These are phyloP conservation scores for Scomber scombrus DNA, from an alignment of 2,113 vertebrate genomes.

Conservation along the genomic window DNA sequence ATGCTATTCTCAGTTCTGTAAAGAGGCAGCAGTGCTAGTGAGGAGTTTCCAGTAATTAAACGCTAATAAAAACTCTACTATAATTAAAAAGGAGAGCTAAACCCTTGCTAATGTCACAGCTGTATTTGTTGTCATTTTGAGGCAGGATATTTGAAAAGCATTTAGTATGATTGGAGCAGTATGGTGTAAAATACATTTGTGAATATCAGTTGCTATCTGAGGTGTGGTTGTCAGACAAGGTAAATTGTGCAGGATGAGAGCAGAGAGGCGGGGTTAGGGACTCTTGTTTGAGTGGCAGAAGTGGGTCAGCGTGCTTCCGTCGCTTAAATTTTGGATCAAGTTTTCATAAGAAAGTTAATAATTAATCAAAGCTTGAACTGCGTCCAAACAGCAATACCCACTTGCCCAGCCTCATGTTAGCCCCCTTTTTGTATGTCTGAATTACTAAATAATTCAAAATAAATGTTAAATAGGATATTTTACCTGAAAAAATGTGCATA, in stretches of 20 bases:
- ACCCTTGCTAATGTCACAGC: background rate
- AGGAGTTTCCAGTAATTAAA: background rate
- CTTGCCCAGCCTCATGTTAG: background rate
- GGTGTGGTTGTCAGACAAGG: background rate
- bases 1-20: background rate
- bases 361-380: conserved; percentile 66
- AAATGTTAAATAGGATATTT: background rate
- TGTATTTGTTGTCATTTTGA: background rate
- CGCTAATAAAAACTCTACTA: too few relatives aligned
- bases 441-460: background rate
- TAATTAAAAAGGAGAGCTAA: background rate
- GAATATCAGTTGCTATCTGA: background rate
- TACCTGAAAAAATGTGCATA: too few relatives aligned
- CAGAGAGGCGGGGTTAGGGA: conserved; percentile 2
- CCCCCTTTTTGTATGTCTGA: background rate
- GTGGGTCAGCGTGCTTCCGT: conserved; percentile 67
- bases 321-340: conserved; percentile 56
- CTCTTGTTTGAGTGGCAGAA: conserved; percentile 58
- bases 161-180: background rate
- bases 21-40: background rate
- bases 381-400: conserved; percentile 16
- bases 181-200: background rate
- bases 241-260: background rate
- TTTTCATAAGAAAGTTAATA: conserved; percentile 67
- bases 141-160: background rate